Conservation (phyloP, 2,797 vertebrate species). For the Psittacula derbiana region DNA sequence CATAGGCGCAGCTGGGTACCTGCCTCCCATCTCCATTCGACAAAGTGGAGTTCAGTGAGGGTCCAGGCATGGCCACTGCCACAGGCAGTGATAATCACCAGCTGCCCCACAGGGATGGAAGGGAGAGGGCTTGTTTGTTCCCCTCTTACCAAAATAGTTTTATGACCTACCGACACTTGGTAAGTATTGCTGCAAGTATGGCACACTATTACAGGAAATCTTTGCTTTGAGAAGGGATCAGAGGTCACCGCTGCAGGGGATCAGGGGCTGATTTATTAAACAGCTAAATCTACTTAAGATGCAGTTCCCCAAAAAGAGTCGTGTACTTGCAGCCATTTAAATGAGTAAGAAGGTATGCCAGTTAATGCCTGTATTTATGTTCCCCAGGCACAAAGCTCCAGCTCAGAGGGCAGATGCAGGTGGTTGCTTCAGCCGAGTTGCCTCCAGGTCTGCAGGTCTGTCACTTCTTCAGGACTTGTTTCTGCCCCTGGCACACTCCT, state of each 20-base stretch:
- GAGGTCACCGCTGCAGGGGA: neutral
- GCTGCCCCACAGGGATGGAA: neutral
- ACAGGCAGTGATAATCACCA: neutral
- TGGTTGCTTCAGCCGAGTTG: fast-evolving
- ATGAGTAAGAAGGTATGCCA: neutral
- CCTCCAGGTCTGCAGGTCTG: neutral
- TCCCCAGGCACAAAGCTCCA: neutral
- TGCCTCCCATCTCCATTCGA: neutral
- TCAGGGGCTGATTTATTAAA: neutral
- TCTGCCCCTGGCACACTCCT: neutral
- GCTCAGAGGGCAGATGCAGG: neutral
- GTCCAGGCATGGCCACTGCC: neutral
- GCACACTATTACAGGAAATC: neutral
- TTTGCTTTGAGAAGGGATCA: neutral
- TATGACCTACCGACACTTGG: fast-evolving
- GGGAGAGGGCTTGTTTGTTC: neutral
- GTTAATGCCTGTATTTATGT: neutral
- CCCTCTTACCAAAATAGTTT: neutral
- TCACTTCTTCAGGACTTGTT: neutral
- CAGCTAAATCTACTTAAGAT: neutral
- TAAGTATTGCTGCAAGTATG: neutral
- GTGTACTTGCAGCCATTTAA: neutral
- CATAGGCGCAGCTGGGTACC: neutral
- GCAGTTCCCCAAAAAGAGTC: neutral
- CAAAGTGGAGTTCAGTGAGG: neutral